Conservation (phyloP, 23 tunicate species). For the Styela plicata region DNA sequence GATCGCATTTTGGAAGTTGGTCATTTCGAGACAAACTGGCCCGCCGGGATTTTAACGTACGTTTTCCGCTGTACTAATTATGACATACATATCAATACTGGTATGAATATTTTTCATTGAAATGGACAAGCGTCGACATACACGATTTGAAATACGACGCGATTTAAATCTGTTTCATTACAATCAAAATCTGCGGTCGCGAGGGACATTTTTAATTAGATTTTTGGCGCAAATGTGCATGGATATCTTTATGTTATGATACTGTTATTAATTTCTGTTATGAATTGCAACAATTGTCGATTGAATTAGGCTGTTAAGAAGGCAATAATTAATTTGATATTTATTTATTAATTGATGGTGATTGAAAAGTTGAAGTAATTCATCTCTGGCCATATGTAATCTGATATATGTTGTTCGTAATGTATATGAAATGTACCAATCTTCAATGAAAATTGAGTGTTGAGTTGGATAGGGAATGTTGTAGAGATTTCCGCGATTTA, state of each 20-base stretch:
- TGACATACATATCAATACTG: too few relatives aligned
- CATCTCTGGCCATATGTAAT: too few relatives aligned
- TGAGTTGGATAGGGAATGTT: too few relatives aligned
- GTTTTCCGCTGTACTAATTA: not conserved
- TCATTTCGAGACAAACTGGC: not conserved
- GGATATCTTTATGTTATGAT: too few relatives aligned
- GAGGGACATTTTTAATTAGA: not conserved
- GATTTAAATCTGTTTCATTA: not conserved
- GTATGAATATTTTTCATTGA: not conserved
- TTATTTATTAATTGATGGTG: not conserved
- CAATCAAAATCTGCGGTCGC: not conserved
- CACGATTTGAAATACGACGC: not conserved
- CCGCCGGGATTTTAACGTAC: not conserved
- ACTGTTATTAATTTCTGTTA: too few relatives aligned
- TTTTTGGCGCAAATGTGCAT: not conserved
- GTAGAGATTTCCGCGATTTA: too few relatives aligned
- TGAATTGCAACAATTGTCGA: not conserved
- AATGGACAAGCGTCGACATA: not conserved
- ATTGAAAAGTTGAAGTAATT: too few relatives aligned
- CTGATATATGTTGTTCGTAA: too few relatives aligned
- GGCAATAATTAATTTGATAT: not conserved
- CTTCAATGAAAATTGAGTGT: too few relatives aligned
- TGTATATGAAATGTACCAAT: too few relatives aligned
- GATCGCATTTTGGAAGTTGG: too few relatives aligned
- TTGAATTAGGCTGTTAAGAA: not conserved